Evolutionary conservation across 2,888 invertebrate genomes (phyloP), one percentile per base, ranked within the genome.

Genomic region (Drosophila anomalata): DNA sequence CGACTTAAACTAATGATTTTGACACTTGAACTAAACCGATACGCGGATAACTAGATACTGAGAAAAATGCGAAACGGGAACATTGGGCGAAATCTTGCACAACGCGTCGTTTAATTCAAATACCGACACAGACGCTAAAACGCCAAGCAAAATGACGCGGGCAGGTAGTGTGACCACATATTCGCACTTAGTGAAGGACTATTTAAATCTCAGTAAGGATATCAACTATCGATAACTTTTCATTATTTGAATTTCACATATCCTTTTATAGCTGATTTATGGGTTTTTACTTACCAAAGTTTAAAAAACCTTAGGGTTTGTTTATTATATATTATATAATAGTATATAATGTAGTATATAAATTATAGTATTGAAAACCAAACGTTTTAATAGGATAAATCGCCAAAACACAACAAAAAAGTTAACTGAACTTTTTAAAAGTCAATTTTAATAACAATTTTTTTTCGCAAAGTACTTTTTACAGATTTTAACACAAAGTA

Each of bases 121-220:
- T 22, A 12, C 22, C 44, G 44, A 22, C 44, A 12, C 22, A 44
- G 44, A 44, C 44, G 44, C 42, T 20, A 42, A 42, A 42, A 36
- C 11, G 9, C 42, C 42, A 42, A 42, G n/a, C 42, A 42, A 42
- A 42, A 42, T 20, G 42, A 42, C 42, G 42, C 42, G 42, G 42
- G 42, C 42, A 9, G 20, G 11, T 11, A 42, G 42, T 20, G 42
- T 42, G 42, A 20, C 42, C 42, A 42, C 6, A 6, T n/a, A 7
- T n/a, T 2, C n/a, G 36, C 36, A 2, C n/a, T 14, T n/a, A 36
- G 14, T 5, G 36, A n/a, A 6, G n/a, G n/a, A 36, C 36, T 12
- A 33, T 33, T 36, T 6, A 7, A n/a, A n/a, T n/a, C n/a, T 5
- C n/a, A 2, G 1, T 5, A 33, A 11, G 29, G 29, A 29, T 29